Evolutionary conservation across 2,797 vertebrate genomes (phyloP), one percentile per base, ranked within the genome.

Genomic region (Salmo trutta): DNA sequence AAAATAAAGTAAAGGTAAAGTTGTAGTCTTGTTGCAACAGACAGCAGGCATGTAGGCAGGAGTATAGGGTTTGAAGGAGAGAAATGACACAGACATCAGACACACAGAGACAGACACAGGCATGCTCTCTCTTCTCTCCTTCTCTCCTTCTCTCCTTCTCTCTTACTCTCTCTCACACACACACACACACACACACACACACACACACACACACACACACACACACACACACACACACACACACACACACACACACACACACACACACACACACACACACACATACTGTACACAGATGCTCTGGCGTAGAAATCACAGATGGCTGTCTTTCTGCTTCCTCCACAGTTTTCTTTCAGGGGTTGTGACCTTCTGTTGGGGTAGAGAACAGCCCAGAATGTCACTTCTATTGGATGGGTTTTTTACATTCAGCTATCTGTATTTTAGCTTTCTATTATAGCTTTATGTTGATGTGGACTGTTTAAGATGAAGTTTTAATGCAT

Each of bases 301-400:
- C 36, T 64, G 80, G 84, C 81, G 2, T 59, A 80, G 74, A 81
- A 79, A 83, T 65, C 87, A 82, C 91, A 93, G 91, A 93, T 92
- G 91, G 90, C 85, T 83, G 74, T 19, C 82, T 87, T 51, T 70
- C 71, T 59, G 84, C 88, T 85, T 85, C 81, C 84, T 87, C 87
- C 87, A 79, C 88, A 86, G 85, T 77, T 82, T 88, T 86, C 80
- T 80, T 85, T 47, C 36, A 78, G 65, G 53, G 77, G 86, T 81
- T 56, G 33, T 83, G 82, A 91, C 87, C 89, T 77, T 85, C 67
- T 77, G 56, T 79, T 84, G 2, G 41, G 17, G 33, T 31, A 19
- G 15, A 19, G 16, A 17, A 3, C 67, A 36, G 29, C 6, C 67
- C 33, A 17, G 4, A 41, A 70, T 41, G 17, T 53, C 5, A 31